Evolutionary conservation across 53 echinoderm and acorn worm genomes (phyloP), one percentile per base, ranked within the genome.

Genomic region (Echinarachnius parma): DNA sequence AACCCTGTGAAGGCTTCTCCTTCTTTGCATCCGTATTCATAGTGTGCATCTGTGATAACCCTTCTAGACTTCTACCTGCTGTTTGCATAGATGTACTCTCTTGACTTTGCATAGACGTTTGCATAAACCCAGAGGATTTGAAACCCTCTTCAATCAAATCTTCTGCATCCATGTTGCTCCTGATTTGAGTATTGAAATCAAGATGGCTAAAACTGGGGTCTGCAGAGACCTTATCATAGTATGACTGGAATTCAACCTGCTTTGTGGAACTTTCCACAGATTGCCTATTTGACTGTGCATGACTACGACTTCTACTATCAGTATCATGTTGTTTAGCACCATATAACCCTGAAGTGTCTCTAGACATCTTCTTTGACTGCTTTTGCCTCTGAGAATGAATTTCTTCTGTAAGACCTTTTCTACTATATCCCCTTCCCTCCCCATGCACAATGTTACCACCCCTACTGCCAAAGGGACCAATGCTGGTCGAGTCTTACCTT

Each of bases 401-500:
- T n/a, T n/a, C n/a, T n/a, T 39, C 42, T 39, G 42, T 10, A 19
- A 14, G 50, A 4, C 18, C 13, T 19, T 4, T 27, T 0, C 35
- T 21, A 21, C 4, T 36, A 39, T 13, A 14, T 2, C 31, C 28
- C 23, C 9, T 35, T 14, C 44, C 34, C 8, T 46, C 30, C 29
- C 8, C 31, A 22, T 46, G 18, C 44, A 24, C 25, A 57, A 57
- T 32, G 26, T 68, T 19, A 49, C 50, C 42, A 39, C 7, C 42
- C 42, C 42, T 39, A 39, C 42, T 7, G 42, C 13, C 13, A 39
- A 7, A 13, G n/a, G 9, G 31, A 26, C 27, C 42, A 72, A 28
- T 44, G 32, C 34, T 9, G 18, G 74, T 72, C 57, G 74, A 39
- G 74, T 57, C 89, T 89, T 89, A 89, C 89, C 89, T 89, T 89